phyloP scores from a whole-genome alignment of 2,113 vertebrate species.

The Sceloporus undulatus region DNA sequence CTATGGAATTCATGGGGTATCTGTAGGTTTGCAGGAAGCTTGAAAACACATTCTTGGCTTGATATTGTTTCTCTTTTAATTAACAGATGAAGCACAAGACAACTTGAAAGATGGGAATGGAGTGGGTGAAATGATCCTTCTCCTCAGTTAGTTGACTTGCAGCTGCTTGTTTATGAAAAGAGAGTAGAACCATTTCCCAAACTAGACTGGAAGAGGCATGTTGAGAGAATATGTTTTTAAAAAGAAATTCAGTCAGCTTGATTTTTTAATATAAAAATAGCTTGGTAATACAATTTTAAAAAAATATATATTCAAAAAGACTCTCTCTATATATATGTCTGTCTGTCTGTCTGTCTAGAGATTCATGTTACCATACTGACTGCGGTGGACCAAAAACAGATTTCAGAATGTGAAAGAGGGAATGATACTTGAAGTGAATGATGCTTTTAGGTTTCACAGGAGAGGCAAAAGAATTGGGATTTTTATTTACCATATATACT shows the following conservation, averaged over 20 bases:
- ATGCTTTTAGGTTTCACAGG: too few species aligned
- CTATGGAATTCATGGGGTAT: too few species aligned
- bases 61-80: too few species aligned
- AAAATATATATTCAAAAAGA: neutral
- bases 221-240: neutral
- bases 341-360: neutral
- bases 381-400: neutral
- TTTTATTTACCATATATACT: too few species aligned
- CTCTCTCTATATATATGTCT: too few species aligned
- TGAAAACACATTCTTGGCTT: too few species aligned
- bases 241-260: neutral
- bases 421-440: neutral
- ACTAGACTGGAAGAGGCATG: neutral
- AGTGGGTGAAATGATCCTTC: neutral
- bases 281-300: neutral
- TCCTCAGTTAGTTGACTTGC: too few species aligned
- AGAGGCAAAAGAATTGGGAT: too few species aligned
- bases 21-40: too few species aligned
- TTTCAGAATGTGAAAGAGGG: neutral
- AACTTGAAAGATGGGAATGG: too few species aligned
- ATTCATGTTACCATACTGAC: neutral
- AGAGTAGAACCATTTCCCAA: too few species aligned
- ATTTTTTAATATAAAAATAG: neutral
- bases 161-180: neutral
- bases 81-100: neutral